Percentiles rank a stretch among this genome's conserved stretches.
These are phyloP conservation scores for Stomorhina lunata DNA, from an alignment of 2,888 invertebrate genomes.

Conservation along the genomic window DNA sequence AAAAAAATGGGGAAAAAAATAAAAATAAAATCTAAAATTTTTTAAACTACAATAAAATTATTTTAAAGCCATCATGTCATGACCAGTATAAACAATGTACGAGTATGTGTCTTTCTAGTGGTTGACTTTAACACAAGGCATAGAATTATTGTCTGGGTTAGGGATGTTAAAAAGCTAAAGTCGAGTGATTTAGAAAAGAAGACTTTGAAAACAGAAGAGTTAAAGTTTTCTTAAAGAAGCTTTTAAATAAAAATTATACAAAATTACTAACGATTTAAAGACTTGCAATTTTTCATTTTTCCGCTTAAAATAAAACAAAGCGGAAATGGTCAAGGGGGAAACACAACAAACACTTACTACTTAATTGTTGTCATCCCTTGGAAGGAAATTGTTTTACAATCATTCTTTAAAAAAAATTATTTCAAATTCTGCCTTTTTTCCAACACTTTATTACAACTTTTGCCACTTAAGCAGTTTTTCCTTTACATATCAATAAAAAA, in stretches of 20 bases:
- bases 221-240: not conserved
- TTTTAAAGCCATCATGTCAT: constrained; percentile 62
- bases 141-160: not conserved
- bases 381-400: not conserved
- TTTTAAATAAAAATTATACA: too few relatives aligned
- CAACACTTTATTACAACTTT: too few relatives aligned
- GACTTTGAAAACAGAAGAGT: not conserved
- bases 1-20: constrained; percentile 14
- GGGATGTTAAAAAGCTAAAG: not conserved
- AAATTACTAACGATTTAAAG: not conserved
- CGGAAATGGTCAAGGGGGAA: not conserved
- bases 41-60: constrained; percentile 53
- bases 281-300: not conserved
- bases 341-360: not conserved
- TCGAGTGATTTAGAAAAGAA: not conserved
- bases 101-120: constrained; percentile 1
- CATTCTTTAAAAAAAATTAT: not conserved
- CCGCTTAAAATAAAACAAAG: not conserved
- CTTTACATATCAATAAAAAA: too few relatives aligned
- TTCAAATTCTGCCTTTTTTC: not conserved
- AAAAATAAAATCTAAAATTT: constrained; percentile 4
- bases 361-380: not conserved
- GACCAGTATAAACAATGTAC: constrained; percentile 53
- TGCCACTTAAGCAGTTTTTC: too few relatives aligned
- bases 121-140: not conserved